Evolutionary conservation across 2,113 vertebrate genomes (phyloP).

Genomic region (Chamaetylas fuelleborni): DNA sequence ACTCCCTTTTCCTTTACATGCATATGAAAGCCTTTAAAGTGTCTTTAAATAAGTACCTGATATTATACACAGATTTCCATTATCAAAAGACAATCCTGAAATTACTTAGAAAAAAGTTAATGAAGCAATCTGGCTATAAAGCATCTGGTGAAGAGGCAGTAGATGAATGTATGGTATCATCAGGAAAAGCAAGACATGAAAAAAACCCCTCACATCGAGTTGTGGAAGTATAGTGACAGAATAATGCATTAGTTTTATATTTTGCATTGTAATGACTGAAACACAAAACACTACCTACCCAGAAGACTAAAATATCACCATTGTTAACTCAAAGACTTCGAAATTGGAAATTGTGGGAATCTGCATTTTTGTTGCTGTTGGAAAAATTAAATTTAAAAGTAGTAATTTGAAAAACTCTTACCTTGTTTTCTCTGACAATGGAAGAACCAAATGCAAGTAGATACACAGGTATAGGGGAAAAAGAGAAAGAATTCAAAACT

Average conservation of each 20-base stretch:
- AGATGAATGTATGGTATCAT: neutral
- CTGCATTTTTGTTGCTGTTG: neutral
- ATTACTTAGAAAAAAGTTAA: neutral
- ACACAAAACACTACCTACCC: neutral
- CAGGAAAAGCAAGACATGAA: neutral
- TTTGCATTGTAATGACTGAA: neutral
- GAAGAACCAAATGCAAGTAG: neutral
- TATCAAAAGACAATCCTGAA: neutral
- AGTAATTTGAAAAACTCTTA: neutral
- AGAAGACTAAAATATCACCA: neutral
- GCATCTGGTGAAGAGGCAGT: neutral
- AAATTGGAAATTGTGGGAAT: neutral
- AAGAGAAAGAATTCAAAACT: neutral
- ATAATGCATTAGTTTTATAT: neutral
- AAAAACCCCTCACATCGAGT: neutral
- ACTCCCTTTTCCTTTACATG: neutral
- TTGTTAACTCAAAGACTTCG: neutral
- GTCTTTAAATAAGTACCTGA: neutral
- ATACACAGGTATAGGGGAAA: neutral
- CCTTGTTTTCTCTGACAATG: neutral
- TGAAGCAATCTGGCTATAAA: neutral
- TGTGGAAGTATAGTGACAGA: neutral
- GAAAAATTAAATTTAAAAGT: neutral
- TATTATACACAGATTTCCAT: neutral
- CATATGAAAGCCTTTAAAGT: neutral